phyloP scores from a whole-genome alignment of 2,113 vertebrate genomes.

The Suricata suricatta region DNA sequence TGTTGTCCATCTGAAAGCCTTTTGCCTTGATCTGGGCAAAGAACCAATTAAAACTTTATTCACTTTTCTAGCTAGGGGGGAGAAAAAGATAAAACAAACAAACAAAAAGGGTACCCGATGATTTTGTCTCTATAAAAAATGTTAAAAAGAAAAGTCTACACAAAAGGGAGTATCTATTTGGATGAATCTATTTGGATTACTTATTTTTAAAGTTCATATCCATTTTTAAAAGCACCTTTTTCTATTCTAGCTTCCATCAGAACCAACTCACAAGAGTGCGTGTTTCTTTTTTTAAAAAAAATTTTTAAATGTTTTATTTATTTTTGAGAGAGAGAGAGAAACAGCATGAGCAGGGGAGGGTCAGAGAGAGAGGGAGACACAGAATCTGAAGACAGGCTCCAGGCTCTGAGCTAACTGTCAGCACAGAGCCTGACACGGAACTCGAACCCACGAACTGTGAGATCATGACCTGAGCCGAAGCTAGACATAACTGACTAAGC shows the following conservation, averaged over 20 bases:
- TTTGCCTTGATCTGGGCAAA: constrained; percentile 37
- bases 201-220: not conserved
- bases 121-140: not conserved
- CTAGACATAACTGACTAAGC: no score
- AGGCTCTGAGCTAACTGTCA: no score
- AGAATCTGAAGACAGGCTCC: no score
- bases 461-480: no score
- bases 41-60: constrained; percentile 20
- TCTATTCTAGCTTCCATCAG: not conserved
- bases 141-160: not conserved
- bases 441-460: no score
- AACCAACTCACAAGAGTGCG: not conserved
- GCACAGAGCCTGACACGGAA: no score
- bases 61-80: not conserved
- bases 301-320: no score
- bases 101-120: not conserved
- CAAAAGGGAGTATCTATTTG: not conserved
- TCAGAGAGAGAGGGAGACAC: no score
- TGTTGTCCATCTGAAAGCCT: not conserved
- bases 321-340: no score
- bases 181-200: not conserved
- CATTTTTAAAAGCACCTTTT: not conserved
- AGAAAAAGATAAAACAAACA: not conserved
- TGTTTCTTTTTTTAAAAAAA: not conserved
- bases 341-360: no score